Conservation (phyloP, 2,888 invertebrate genomes). For the Leucophenga maculata region DNA sequence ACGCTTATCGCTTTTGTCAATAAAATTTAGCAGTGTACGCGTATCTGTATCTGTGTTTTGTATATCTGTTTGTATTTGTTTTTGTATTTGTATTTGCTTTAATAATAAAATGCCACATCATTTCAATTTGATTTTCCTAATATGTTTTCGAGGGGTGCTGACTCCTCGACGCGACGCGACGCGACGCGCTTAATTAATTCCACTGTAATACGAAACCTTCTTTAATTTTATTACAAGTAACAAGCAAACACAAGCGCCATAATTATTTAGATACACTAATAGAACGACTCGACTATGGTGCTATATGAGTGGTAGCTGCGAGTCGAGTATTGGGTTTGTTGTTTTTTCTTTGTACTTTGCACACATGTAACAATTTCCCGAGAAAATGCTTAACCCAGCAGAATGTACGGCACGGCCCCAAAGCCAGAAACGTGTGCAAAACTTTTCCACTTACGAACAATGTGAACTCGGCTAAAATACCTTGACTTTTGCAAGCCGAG, state of each 20-base stretch:
- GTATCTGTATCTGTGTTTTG: no score
- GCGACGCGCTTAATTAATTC: not conserved
- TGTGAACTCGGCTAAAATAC: constrained; percentile 39
- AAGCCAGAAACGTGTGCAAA: constrained; percentile 47
- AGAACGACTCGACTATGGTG: no score
- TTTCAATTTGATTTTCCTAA: not conserved
- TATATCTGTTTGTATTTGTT: no score
- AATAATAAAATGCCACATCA: not conserved
- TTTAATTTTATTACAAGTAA: constrained; percentile 1
- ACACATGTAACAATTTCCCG: constrained; percentile 36
- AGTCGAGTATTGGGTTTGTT: not conserved
- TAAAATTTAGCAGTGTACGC: no score
- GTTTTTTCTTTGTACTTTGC: not conserved
- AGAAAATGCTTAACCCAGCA: constrained; percentile 45
- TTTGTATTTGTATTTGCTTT: no score
- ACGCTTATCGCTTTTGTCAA: no score
- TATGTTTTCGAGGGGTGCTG: no score
- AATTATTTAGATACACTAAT: constrained; percentile 12
- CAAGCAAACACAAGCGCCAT: constrained; percentile 15
- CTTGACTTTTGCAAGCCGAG: constrained; percentile 52
- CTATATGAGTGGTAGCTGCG: no score
- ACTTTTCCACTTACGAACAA: constrained; percentile 60
- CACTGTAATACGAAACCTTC: constrained; percentile 11
- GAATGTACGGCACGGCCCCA: constrained; percentile 17
- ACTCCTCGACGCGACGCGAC: not conserved